These are phyloP conservation scores for Grammomys surdaster DNA, from an alignment of 2,113 vertebrate genomes.

Conservation along the genomic window DNA sequence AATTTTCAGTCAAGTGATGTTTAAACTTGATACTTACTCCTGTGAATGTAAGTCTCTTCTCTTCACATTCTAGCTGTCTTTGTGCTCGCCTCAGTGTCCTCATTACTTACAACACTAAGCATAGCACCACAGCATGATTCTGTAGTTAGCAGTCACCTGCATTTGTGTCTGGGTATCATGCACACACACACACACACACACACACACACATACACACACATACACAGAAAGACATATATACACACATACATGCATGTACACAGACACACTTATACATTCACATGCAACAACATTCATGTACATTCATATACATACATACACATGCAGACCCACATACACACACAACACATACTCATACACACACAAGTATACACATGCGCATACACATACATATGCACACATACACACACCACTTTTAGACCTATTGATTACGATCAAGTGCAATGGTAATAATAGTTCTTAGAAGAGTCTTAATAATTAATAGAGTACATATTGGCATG, in stretches of 20 bases:
- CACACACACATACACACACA: background rate
- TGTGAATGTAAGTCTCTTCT: background rate
- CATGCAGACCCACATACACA: background rate
- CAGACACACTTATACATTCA: background rate
- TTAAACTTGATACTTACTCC: background rate
- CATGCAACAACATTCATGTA: background rate
- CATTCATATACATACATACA: background rate
- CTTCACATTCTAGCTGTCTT: background rate
- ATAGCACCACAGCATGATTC: accelerated
- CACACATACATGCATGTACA: accelerated
- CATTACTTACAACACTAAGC: background rate
- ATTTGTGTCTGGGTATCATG: background rate
- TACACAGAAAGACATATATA: accelerated
- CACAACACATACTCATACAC: too few species aligned
- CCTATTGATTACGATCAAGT: background rate
- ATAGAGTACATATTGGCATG: background rate
- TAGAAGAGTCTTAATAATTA: background rate
- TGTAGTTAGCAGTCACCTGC: background rate
- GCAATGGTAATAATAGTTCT: background rate
- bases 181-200: background rate
- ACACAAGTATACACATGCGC: background rate
- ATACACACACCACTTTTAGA: background rate
- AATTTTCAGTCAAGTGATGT: background rate
- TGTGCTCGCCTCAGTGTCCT: accelerated
- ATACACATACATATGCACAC: background rate